Percentiles rank a stretch among this genome's conserved stretches.
Conservation (phyloP, 1,140 invertebrate genomes). For the Zaprionus gabonicus region DNA sequence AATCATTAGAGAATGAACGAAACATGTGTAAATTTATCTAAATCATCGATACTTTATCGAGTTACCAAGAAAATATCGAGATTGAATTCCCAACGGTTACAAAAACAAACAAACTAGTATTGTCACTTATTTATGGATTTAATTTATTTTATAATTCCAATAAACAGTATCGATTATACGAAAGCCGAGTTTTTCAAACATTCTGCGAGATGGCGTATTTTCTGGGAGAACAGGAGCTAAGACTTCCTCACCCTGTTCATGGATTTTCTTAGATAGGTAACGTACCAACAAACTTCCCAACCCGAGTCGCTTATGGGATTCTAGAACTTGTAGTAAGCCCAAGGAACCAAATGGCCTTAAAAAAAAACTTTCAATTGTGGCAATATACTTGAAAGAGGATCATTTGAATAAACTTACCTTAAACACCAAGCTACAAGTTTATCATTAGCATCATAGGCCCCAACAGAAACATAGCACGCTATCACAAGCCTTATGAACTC, state of each 20-base stretch:
- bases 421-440: constrained; percentile 75
- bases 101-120: no score
- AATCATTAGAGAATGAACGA: no score
- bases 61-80: no score
- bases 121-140: no score
- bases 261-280: constrained; percentile 57
- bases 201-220: neutral
- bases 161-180: constrained; percentile 6
- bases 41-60: no score
- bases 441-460: constrained; percentile 56
- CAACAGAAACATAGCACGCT: constrained; percentile 53
- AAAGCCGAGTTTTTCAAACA: constrained; percentile 13
- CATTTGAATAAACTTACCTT: constrained; percentile 31
- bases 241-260: constrained; percentile 53
- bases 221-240: constrained; percentile 22
- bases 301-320: constrained; percentile 61
- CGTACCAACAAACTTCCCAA: constrained; percentile 44
- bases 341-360: constrained; percentile 17
- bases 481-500: constrained; percentile 59
- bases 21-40: no score
- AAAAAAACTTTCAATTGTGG: no score
- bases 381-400: neutral
- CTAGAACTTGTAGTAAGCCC: constrained; percentile 59
- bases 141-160: constrained; percentile 2
- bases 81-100: no score